Base-by-base conservation (phyloP, 2,797 vertebrate genomes). In the Dermochelys coriacea region DNA sequence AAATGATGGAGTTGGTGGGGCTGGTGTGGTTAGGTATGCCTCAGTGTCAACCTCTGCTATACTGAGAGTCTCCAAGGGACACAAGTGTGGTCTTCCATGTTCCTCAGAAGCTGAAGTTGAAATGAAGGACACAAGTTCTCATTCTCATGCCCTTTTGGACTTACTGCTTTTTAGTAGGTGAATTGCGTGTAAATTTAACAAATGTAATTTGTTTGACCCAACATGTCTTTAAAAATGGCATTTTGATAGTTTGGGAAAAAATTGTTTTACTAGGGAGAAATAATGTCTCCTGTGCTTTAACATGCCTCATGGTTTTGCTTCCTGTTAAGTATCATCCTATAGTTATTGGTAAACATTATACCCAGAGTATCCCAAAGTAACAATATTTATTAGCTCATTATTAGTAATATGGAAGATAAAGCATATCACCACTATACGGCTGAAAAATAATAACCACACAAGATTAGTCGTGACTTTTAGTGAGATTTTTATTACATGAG, bases 11-110 rank as follows among this genome's bases (percentile, higher is more conserved):
- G 52, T 27, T 80, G 51, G 54, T 79, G 59, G 0, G 10, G 89
- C 84, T 34, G 77, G 1, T 6, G 91, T n/a, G 47, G 82, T 77
- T 85, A 84, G 71, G 8, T 77, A 54, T 57, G 10, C 59, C 34
- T 4, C 54, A 85, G 1, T 1, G 9, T 45, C 1, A 16, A 6
- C 0, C 11, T 54, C 37, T 15, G 57, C 29, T 8, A 5, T 64
- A 54, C 31, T 45, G 64, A 57, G 51, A 64, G 21, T 6, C 80
- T 78, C n/a, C 8, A 34, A n/a, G 16, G 34, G 34, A n/a, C 68
- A 61, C 8, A 71, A 71, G 68, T 71, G n/a, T 41, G n/a, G 37
- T 71, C 37, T 41, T 71, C 21, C 12, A 41, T 50, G 61, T 47
- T 78, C 47, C 75, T 55, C 61, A 34, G 80, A 23, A 77, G 61